Conservation (phyloP, 2,888 invertebrate species). For the Agrotis clavis region DNA sequence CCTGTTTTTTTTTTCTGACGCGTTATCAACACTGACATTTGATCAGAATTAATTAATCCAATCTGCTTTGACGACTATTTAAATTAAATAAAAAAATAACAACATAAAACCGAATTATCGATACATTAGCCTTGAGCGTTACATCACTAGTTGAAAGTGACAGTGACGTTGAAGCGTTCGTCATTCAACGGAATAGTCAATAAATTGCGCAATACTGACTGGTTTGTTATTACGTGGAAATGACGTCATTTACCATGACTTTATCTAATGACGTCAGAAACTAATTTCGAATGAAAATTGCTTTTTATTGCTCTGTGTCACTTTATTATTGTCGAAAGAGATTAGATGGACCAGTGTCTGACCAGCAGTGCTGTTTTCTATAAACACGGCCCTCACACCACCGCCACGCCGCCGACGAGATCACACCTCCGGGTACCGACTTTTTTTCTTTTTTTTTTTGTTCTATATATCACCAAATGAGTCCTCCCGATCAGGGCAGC, state of each 20-base stretch:
- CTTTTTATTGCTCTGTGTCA: constrained; percentile 16
- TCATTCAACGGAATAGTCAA: constrained; percentile 40
- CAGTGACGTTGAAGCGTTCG: constrained; percentile 63
- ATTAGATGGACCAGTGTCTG: background rate
- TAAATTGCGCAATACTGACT: constrained; percentile 44
- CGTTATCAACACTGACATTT: constrained; percentile 37
- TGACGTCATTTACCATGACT: constrained; percentile 36
- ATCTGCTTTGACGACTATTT: background rate
- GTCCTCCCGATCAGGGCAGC: too few species aligned
- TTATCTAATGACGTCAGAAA: constrained; percentile 26
- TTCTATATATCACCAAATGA: too few species aligned
- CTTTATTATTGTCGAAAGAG: background rate
- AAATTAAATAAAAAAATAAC: background rate
- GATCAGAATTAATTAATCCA: constrained; percentile 38
- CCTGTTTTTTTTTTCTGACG: background rate
- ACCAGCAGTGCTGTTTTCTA: too few species aligned
- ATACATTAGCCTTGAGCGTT: constrained; percentile 64
- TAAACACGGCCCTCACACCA: too few species aligned
- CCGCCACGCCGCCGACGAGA: too few species aligned
- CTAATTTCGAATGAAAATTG: constrained; percentile 2
- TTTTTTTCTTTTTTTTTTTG: too few species aligned
- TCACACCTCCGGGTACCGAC: too few species aligned
- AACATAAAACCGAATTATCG: constrained; percentile 41
- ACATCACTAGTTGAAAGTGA: constrained; percentile 65
- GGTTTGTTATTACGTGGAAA: constrained; percentile 24